A percentile compares a stretch with the other conserved stretches of the same genome.
Evolutionary conservation across 2,888 invertebrate species (phyloP).

Genomic region (Nematopogon swammerdamellus): DNA sequence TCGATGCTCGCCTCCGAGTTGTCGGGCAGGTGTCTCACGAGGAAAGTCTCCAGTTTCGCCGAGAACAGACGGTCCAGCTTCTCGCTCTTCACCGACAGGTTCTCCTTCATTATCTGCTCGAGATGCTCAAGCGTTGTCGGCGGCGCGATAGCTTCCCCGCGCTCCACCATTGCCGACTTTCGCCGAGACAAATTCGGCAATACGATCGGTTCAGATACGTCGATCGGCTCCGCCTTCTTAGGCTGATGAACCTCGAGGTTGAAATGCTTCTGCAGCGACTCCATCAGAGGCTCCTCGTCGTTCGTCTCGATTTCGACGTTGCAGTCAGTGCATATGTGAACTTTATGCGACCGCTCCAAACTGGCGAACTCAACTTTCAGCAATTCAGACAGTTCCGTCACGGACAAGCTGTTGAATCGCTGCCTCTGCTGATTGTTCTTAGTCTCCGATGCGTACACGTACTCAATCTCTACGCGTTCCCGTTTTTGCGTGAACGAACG

Average conservation of each 20-base stretch:
- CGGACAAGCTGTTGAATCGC: constrained; percentile 43
- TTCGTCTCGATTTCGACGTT: constrained; percentile 40
- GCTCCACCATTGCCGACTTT: constrained; percentile 36
- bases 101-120: constrained; percentile 25
- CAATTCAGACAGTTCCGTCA: constrained; percentile 43
- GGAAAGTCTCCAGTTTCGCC: constrained; percentile 28
- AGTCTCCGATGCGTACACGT: constrained; percentile 46
- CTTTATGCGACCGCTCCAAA: constrained; percentile 28
- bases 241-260: constrained; percentile 30
- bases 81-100: constrained; percentile 15
- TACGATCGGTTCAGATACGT: constrained; percentile 39
- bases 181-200: constrained; percentile 44
- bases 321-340: constrained; percentile 47
- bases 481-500: constrained; percentile 32
- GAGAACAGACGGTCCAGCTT: constrained; percentile 32
- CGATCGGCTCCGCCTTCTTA: constrained; percentile 42
- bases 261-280: constrained; percentile 43
- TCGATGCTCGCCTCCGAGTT: constrained; percentile 41
- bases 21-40: constrained; percentile 37
- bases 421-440: constrained; percentile 42
- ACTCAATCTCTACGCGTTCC: constrained; percentile 41
- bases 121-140: constrained; percentile 26
- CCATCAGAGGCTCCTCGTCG: constrained; percentile 44
- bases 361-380: constrained; percentile 34
- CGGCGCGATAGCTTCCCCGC: constrained; percentile 29